A percentile compares a stretch with the other conserved stretches of the same genome.
Evolutionary conservation across 2,797 vertebrate genomes (phyloP).

Genomic region (Paratrypauchen microcephalus): DNA sequence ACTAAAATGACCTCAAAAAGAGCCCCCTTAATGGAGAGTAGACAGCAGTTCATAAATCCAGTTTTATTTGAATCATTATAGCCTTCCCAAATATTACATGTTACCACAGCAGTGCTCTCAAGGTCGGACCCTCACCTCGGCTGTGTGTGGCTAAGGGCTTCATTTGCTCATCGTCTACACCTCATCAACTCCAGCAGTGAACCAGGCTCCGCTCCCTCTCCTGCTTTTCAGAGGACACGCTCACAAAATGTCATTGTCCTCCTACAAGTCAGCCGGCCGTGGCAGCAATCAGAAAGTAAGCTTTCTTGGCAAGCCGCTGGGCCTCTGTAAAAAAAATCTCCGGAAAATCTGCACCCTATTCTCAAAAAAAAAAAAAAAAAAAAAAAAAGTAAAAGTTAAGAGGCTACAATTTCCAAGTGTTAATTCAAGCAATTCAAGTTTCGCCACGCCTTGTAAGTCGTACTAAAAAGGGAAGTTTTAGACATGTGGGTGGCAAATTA

Average conservation of each 20-base stretch:
- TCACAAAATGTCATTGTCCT: conserved; percentile 71
- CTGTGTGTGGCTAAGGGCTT: conserved; percentile 70
- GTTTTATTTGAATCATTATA: conserved; percentile 43
- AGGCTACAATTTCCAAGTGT: conserved; percentile 61
- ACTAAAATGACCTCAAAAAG: too few species aligned
- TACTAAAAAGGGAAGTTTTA: conserved; percentile 63
- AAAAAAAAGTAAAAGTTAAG: conserved; percentile 43
- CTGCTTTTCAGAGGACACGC: conserved; percentile 70
- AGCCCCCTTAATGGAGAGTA: not conserved
- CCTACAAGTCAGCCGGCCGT: conserved; percentile 54
- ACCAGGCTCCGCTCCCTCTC: conserved; percentile 53
- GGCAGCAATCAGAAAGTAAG: conserved; percentile 66
- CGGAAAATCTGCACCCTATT: conserved; percentile 50
- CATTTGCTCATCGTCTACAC: conserved; percentile 72
- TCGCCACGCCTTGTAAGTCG: conserved; percentile 57
- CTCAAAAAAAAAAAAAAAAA: conserved; percentile 52
- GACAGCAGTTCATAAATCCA: conserved; percentile 43
- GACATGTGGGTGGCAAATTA: conserved; percentile 7
- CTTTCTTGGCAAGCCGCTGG: conserved; percentile 65
- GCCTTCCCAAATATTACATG: conserved; percentile 57
- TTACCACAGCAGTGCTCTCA: conserved; percentile 54
- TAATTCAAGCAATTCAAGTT: conserved; percentile 66
- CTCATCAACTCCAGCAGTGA: conserved; percentile 73
- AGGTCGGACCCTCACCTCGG: conserved; percentile 61
- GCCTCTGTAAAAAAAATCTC: conserved; percentile 61